These are phyloP conservation scores for Blastobasis adustella DNA, from an alignment of 2,888 invertebrate species.

Conservation along the genomic window DNA sequence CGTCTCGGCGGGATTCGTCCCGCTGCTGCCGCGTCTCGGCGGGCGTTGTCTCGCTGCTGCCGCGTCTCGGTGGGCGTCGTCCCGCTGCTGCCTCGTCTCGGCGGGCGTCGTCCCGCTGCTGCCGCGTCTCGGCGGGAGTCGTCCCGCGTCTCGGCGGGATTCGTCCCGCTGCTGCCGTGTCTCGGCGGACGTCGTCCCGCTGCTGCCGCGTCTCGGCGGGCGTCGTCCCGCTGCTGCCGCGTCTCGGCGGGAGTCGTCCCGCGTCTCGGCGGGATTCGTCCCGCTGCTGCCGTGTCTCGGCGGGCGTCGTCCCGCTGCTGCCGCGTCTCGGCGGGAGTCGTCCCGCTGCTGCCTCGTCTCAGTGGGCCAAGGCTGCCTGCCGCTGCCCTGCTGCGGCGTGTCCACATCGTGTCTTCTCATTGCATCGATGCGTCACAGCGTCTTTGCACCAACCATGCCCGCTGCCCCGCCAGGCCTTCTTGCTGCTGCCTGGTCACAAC, in stretches of 20 bases:
- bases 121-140: neutral
- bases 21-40: neutral
- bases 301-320: neutral
- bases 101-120: neutral
- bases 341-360: neutral
- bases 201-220: no score
- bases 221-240: no score
- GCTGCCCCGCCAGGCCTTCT: no score
- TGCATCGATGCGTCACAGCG: no score
- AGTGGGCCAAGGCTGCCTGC: no score
- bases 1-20: neutral
- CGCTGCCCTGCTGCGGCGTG: no score
- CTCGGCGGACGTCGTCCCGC: neutral
- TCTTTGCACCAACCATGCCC: no score
- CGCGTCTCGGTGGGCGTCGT: neutral
- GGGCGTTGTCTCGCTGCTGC: neutral
- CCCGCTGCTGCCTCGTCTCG: neutral
- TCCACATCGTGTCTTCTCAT: no score
- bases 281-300: neutral
- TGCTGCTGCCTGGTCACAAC: no score
- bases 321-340: neutral
- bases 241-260: neutral
- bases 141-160: conserved; percentile 3
- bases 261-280: neutral
- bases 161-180: neutral